Evolutionary conservation across 2,888 invertebrate species (phyloP).

Genomic region (Blera fallax): DNA sequence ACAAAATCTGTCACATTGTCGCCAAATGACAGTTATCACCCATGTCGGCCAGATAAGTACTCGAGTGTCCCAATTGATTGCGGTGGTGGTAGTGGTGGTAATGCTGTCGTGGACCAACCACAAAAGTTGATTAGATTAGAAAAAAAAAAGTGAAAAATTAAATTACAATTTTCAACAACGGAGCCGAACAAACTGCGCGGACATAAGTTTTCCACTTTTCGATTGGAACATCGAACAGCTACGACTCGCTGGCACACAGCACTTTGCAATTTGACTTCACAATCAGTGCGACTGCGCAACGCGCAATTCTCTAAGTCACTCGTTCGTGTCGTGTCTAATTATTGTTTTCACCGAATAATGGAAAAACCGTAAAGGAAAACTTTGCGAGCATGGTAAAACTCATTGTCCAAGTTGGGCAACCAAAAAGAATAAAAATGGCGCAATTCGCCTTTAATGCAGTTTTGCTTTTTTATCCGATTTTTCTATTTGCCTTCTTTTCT

Average conservation of each 20-base stretch:
- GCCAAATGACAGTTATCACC: not conserved
- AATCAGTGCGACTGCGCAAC: constrained; percentile 58
- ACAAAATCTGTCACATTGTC: constrained; percentile 3
- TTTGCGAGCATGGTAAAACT: constrained; percentile 38
- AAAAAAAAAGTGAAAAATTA: not conserved
- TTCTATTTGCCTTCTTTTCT: constrained; percentile 30
- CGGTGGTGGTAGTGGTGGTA: not conserved
- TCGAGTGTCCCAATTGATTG: constrained; percentile 16
- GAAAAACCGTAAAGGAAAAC: constrained; percentile 29
- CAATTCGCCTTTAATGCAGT: constrained; percentile 38
- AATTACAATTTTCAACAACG: not conserved
- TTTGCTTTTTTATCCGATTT: constrained; percentile 8
- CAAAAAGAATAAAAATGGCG: constrained; percentile 49
- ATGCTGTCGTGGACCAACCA: constrained; percentile 9
- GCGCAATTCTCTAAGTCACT: constrained; percentile 51
- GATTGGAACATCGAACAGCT: constrained; percentile 31
- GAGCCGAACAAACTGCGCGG: not conserved
- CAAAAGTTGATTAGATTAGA: constrained; percentile 30
- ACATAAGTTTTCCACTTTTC: constrained; percentile 5
- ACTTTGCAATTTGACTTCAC: constrained; percentile 24
- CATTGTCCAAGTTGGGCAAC: constrained; percentile 66
- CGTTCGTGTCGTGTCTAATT: constrained; percentile 66
- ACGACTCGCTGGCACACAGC: not conserved
- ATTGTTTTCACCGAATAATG: constrained; percentile 57
- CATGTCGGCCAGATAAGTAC: constrained; percentile 4